These are phyloP conservation scores for Corythaeola cristata DNA, from an alignment of 2,113 vertebrate genomes.

Conservation along the genomic window DNA sequence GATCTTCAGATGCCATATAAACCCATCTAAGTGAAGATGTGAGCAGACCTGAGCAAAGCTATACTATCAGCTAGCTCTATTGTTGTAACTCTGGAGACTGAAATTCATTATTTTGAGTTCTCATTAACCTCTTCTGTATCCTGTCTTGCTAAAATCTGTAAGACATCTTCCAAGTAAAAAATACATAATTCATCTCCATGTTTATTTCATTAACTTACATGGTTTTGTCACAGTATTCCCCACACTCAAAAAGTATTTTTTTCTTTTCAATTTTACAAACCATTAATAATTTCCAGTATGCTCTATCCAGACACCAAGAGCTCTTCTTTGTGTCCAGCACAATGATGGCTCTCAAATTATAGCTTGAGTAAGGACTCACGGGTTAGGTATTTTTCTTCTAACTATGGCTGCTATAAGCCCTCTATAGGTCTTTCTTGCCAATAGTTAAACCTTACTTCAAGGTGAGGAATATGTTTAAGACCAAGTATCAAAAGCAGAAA, in stretches of 20 bases:
- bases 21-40: background rate
- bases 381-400: background rate
- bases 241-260: background rate
- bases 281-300: background rate
- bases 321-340: background rate
- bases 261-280: background rate
- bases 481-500: background rate
- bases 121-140: background rate
- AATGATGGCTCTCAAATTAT: background rate
- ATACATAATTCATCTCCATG: background rate
- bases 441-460: background rate
- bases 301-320: background rate
- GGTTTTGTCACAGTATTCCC: background rate
- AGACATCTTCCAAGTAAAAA: background rate
- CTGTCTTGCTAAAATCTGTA: background rate
- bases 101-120: background rate
- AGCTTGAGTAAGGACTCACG: background rate
- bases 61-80: background rate
- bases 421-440: background rate
- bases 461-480: background rate
- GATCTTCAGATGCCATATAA: background rate
- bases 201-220: conserved; percentile 43
- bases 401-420: background rate
- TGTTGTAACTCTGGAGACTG: background rate
- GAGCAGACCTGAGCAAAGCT: background rate